Base-by-base conservation (phyloP, 2,797 vertebrate species). In the Pseudochirops cupreus region DNA sequence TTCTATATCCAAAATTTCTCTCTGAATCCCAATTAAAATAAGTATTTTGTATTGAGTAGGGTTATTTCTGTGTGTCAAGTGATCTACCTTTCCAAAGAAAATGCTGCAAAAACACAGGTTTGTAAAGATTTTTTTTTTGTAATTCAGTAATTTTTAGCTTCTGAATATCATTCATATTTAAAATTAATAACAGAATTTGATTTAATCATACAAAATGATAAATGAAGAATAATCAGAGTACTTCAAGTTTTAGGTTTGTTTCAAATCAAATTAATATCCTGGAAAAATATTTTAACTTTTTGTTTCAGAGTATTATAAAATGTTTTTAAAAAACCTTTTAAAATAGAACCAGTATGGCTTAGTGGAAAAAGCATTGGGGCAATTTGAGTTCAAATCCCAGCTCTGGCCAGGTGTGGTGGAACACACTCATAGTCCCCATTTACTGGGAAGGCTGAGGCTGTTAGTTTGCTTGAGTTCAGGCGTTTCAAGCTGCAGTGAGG, bases 11-110 rank as follows among this genome's bases (percentile, higher is more conserved):
- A 92, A 93, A 97, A 93, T 97, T 92, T 93, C 56, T 96, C 10
- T 95, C 92, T 97, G 94, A 97, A 93, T 94, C 91, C 93, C 90
- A 58, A 54, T 54, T 94, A 96, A 94, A 90, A 16, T n/a, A 96
- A 91, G 50, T 39, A 89, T 96, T 97, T 55, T 91, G 56, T 96
- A 93, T 92, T 94, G 94, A 97, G 91, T 96, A 91, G 91, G 7
- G 12, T 14, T 2, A 3, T 24, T 13, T 5, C 91, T 56, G 62
- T 74, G 67, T 54, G 56, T 97, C 62, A 91, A 96, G 95, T 95
- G 56, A 91, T 54, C 93, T 94, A 93, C 55, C 92, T 94, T 97
- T 93, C 94, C 28, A 54, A 93, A 95, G 33, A 74, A 74, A 74
- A 74, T 39, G 62, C 18, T 46, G 6, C n/a, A 82, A 46, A 95